Evolutionary conservation across 1,140 invertebrate genomes (phyloP), one percentile per base, ranked within the genome.

Genomic region (Zaprionus ornatus): DNA sequence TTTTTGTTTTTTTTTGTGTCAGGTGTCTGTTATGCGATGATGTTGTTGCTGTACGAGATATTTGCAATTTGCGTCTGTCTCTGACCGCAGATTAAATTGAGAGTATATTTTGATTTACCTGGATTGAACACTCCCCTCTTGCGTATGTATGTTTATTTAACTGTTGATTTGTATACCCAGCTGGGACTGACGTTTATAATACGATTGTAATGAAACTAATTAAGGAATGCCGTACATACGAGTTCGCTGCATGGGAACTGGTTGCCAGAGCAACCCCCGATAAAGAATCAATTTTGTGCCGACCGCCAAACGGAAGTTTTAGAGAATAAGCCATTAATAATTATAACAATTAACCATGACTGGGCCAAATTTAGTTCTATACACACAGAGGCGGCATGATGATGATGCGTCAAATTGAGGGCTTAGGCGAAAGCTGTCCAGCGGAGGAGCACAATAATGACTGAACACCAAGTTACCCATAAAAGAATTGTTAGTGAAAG

Each of bases 311-410:
- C 72, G 85, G 81, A 82, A 90, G 90, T 90, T 90, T 90, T 90
- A 85, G 81, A 85, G 81, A 86, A 90, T 90, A 90, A 90, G 82
- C 85, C 85, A 90, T 90, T 79, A 82, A 90, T 90, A 90, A 90
- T 90, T 79, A 90, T 90, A 90, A 90, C 90, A 90, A 90, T 90
- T 90, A 90, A 90, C 76, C 69, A 90, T 90, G 85, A 90, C 85
- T 84, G 76, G 75, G 17, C 85, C 90, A 79, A 88, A 88, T 74
- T 50, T 40, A 25, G 59, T 40, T 62, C 40, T 45, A 45, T 17
- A 67, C 32, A 67, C 32, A 40, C 59, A 73, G 69, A 42, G 69
- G 74, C 75, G 57, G 75, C 68, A 42, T 50, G 57, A 45, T 50
- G 57, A 45, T 45, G 40, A 45, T 45, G 40, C 40, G 3, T 45